Base-by-base conservation (phyloP, 1,140 invertebrate species). In the Diabrotica virgifera region DNA sequence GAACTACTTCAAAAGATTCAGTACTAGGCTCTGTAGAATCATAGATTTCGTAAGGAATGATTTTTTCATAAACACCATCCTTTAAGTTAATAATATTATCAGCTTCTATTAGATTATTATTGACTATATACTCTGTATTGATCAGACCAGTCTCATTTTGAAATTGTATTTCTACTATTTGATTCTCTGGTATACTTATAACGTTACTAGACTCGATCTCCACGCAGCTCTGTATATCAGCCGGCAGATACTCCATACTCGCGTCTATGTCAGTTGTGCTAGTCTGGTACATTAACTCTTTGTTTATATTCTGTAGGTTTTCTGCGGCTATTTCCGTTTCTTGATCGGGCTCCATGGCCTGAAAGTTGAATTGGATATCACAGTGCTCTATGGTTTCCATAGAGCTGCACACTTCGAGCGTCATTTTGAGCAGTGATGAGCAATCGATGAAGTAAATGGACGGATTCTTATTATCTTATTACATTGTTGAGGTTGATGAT, bases 111-210 rank as follows among this genome's bases (percentile, higher is more conserved):
- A 76, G 38, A 50, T 69, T 56, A 51, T 74, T 58, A 38, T 77
- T 70, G 24, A 75, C 74, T 4, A 76, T 74, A 59, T 74, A 76
- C 37, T 78, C 72, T 40, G 72, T 74, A 59, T 76, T 77, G 12
- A 77, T 68, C 4, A 72, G 55, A n/a, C 76, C 76, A 36, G 74
- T 67, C 6, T 72, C 67, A 10, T 69, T 74, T 63, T 71, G 67
- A 53, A 74, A 77, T 51, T 75, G 68, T 10, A 77, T 77, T 64
- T 77, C 71, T 6, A 77, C 68, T 24, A 77, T 73, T 53, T 75
- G 72, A 57, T 71, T 72, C 36, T 76, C 72, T 46, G 70, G 66
- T 35, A 76, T 65, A 53, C 52, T 70, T 2, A 77, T 72, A 8
- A 76, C 63, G 57, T 73, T 69, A 8, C 55, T 69, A 0, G 72